Evolutionary conservation across 2,113 vertebrate species (phyloP).

Genomic region (Ploceus nigricollis): DNA sequence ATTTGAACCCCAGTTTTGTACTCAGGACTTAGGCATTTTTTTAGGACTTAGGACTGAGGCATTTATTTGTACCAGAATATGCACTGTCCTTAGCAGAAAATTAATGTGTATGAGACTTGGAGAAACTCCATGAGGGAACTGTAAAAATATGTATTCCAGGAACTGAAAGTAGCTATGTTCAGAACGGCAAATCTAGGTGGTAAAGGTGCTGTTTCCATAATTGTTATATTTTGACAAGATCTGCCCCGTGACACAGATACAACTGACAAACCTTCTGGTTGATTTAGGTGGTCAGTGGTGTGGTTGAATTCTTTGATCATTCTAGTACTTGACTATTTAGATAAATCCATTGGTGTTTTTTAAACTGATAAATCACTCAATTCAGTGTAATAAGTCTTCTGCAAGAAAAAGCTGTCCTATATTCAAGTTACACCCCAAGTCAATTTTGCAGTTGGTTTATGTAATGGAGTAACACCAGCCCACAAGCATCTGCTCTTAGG

Average conservation of each 20-base stretch:
- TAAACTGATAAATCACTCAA: neutral
- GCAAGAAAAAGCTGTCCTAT: slow-evolving; percentile 5
- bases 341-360: neutral
- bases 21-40: neutral
- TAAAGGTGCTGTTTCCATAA: neutral
- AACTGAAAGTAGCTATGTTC: neutral
- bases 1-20: neutral
- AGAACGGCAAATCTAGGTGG: neutral
- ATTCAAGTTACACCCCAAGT: neutral
- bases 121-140: neutral
- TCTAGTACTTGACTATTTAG: neutral
- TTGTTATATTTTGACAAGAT: neutral
- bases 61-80: neutral
- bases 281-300: neutral
- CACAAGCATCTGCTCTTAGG: slow-evolving; percentile 39
- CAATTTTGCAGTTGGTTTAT: slow-evolving; percentile 36
- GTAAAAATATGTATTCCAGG: neutral
- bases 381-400: neutral
- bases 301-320: neutral
- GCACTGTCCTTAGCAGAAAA: neutral
- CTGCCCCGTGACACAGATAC: neutral
- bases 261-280: neutral
- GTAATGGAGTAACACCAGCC: slow-evolving; percentile 49
- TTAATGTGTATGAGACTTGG: neutral
- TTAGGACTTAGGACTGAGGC: neutral